phyloP scores from a whole-genome alignment of 2,797 vertebrate species.

The Spheniscus humboldti region DNA sequence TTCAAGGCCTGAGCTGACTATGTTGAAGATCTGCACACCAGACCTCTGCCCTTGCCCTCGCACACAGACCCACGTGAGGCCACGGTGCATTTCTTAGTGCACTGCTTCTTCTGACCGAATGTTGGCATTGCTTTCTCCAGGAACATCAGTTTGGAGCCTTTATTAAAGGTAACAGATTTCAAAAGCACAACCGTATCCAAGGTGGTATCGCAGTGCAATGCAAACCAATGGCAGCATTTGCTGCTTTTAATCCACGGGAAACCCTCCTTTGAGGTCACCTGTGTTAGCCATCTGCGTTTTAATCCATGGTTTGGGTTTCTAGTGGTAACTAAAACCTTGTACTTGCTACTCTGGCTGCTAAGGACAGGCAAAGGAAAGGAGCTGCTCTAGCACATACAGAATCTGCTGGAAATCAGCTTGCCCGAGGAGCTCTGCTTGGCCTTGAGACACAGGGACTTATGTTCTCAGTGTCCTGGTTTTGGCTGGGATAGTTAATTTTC shows the following conservation, averaged over 20 bases:
- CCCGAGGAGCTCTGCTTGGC: conserved; percentile 21
- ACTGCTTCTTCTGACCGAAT: not conserved
- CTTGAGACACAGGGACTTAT: not conserved
- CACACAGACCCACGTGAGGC: not conserved
- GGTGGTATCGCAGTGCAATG: accelerated
- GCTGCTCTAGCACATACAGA: not conserved
- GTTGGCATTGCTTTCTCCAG: not conserved
- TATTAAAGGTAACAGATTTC: not conserved
- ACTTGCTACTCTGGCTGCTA: not conserved
- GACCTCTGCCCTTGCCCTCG: not conserved
- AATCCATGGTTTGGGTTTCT: not conserved
- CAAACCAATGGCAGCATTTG: not conserved
- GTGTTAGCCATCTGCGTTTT: not conserved
- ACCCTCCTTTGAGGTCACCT: not conserved
- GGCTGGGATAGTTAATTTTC: no score
- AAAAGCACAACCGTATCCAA: not conserved
- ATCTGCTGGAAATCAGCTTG: not conserved
- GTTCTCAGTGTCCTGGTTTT: not conserved
- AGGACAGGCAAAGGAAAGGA: not conserved
- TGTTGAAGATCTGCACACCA: not conserved
- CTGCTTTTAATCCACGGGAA: not conserved
- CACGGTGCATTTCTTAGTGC: not conserved
- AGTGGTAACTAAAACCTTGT: not conserved
- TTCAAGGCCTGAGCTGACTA: not conserved
- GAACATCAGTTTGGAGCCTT: not conserved